Base-by-base conservation (phyloP, 2,797 vertebrate genomes). In the Xyrichtys novacula region DNA sequence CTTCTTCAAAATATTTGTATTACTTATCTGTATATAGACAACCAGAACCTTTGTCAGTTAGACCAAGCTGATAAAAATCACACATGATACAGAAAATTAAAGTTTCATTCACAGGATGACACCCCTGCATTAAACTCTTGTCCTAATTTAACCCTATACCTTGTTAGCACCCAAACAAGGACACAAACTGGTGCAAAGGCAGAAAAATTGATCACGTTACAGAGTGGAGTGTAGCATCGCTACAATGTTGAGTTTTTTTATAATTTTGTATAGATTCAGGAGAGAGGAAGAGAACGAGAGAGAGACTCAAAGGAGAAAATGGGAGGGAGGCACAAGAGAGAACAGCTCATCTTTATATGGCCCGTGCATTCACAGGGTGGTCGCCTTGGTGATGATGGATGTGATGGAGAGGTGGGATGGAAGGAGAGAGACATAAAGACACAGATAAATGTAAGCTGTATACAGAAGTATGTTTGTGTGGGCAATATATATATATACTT, bases 361-460 rank as follows among this genome's bases (percentile, higher is more conserved):
- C 31, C 69, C 78, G 71, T 38, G 59, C 46, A 29, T 80, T 83
- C 71, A 57, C 25, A 1, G 34, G 46, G 39, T 52, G 69, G 86
- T 88, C 64, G 71, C 81, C 84, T 80, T 83, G 79, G 83, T 83
- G 78, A 88, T 88, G 80, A 85, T 76, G 78, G 74, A 87, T 87
- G 84, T 68, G 75, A 78, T 20, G 42, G 42, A 80, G 59, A 62
- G 62, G 55, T 62, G 42, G 23, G 71, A 83, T 65, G 36, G 50
- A 69, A 71, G 39, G 49, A 73, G 34, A 40, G 57, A 57, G 62
- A 40, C n/a, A 63, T 20, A 64, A 49, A 73, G 48, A 78, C n/a
- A 63, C 23, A 57, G 53, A 71, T 46, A 78, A 50, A 64, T 78
- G 65, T 40, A 42, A 65, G 56, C 31, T 7, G 34, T 6, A 34